Base-by-base conservation (phyloP, 2,113 vertebrate genomes). In the Eurystomus gularis region DNA sequence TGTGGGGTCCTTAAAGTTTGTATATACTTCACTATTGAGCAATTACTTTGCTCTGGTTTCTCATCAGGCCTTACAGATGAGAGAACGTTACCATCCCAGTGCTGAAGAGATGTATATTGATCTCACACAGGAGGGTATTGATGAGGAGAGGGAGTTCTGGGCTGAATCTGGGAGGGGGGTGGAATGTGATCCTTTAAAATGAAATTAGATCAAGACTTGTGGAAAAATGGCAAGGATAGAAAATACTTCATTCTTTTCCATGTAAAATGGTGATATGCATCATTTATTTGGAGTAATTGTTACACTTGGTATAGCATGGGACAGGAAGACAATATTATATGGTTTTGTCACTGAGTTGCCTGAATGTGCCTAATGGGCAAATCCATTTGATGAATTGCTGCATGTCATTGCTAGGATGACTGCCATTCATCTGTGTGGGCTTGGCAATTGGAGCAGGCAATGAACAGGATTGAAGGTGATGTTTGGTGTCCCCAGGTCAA, bases 261-360 rank as follows among this genome's bases (percentile, higher is more conserved):
- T 16, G 29, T 12, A n/a, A 35, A 39, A 26, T 35, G 3, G 5
- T n/a, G 62, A 8, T 28, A 28, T 0, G 2, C 14, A 60, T 5
- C 4, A 10, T 58, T 94, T 75, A 24, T 44, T 37, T 49, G 16
- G 23, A 35, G 31, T 8, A 52, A 10, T 49, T 16, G 1, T 21
- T 68, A 28, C 12, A 49, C 13, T n/a, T 28, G 21, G 4, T 76
- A 18, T 25, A 68, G 8, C 17, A 66, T 28, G 16, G 24, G n/a
- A 17, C n/a, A 60, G 37, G 8, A 71, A 46, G 35, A 60, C 16
- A 51, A 52, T 64, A 42, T 55, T 46, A n/a, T 20, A 5, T 23
- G 16, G 11, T 23, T 88, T 82, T 75, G 28, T 64, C 62, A 54
- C 14, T 40, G n/a, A 21, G 26, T 40, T 49, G 3, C 14, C 66